Base-by-base conservation (phyloP, 2,113 vertebrate genomes). In the Rousettus leschenaultii region DNA sequence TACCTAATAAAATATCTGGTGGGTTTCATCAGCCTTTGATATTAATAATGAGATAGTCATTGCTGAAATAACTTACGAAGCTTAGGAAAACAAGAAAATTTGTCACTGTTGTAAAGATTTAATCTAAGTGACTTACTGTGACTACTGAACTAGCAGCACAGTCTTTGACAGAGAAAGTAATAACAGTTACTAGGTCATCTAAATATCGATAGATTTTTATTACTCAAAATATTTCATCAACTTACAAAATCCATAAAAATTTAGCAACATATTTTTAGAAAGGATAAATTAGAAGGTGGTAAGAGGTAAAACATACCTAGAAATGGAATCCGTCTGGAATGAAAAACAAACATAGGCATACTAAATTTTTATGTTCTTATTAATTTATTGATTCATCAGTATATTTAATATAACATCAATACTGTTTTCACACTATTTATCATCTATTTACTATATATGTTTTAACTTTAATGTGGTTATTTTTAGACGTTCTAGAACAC, bases 291-390 rank as follows among this genome's bases (percentile, higher is more conserved):
- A 82, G n/a, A 19, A 63, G 83, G 84, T 93, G 21, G 15, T 38
- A 84, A 53, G 21, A 86, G 38, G n/a, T 95, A 71, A 97, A 97
- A 98, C 99, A 80, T 99, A 99, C 99, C 99, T 99, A 96, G 99
- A 99, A 98, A 99, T 98, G 97, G 99, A 98, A 97, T 99, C 99
- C 94, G 98, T 99, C 99, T 99, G 98, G 51, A 96, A 97, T 97
- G 89, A 98, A 78, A 98, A 94, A 88, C 51, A 73, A 94, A 89
- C 38, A 68, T 5, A 84, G 40, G 79, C n/a, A 68, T 68, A 88
- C 14, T 97, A 96, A 97, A 28, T 96, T 92, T 95, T 95, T 86
- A 84, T 75, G 53, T 65, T 88, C 82, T 91, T n/a, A 96, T 38
- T 95, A 93, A 51, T 4, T 82, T 84, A 7, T 0, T 1, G 74